These are phyloP conservation scores for Ruditapes philippinarum DNA, from an alignment of 1,140 invertebrate genomes.

Conservation along the genomic window DNA sequence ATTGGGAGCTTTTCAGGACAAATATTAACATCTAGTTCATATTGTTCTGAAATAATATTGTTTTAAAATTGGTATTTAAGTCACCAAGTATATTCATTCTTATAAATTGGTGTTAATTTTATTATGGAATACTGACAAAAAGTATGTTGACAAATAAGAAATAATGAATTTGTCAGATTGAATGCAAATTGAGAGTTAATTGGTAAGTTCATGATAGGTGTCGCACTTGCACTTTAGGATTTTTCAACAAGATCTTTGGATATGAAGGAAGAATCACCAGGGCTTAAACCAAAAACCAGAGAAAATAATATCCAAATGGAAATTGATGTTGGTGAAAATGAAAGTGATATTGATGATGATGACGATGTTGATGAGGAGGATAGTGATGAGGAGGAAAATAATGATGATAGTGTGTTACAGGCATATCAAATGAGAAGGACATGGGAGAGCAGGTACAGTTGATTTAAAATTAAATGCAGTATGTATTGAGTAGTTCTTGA, in stretches of 20 bases:
- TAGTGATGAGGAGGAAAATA: constrained; percentile 64
- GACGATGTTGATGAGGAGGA: constrained; percentile 25
- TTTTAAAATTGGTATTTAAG: too few species aligned
- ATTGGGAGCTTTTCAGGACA: too few species aligned
- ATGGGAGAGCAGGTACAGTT: constrained; percentile 81
- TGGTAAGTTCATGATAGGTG: too few species aligned
- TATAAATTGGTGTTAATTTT: too few species aligned
- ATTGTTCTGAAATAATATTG: too few species aligned
- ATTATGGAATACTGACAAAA: too few species aligned
- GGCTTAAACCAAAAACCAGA: not conserved
- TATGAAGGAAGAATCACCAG: constrained; percentile 81
- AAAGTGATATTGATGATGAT: constrained; percentile 56
- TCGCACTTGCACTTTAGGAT: constrained; percentile 79
- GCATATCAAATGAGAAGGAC: constrained; percentile 77
- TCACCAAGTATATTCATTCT: too few species aligned
- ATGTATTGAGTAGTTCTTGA: too few species aligned
- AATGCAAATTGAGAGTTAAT: not conserved
- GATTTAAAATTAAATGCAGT: too few species aligned
- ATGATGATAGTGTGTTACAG: constrained; percentile 65
- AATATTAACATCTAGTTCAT: too few species aligned
- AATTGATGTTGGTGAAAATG: constrained; percentile 54
- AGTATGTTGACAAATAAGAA: too few species aligned
- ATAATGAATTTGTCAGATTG: not conserved
- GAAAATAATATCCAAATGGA: not conserved
- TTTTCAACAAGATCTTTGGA: constrained; percentile 83